Evolutionary conservation across 2,797 vertebrate genomes (phyloP), one percentile per base, ranked within the genome.

Genomic region (Hippopotamyrus pictus): DNA sequence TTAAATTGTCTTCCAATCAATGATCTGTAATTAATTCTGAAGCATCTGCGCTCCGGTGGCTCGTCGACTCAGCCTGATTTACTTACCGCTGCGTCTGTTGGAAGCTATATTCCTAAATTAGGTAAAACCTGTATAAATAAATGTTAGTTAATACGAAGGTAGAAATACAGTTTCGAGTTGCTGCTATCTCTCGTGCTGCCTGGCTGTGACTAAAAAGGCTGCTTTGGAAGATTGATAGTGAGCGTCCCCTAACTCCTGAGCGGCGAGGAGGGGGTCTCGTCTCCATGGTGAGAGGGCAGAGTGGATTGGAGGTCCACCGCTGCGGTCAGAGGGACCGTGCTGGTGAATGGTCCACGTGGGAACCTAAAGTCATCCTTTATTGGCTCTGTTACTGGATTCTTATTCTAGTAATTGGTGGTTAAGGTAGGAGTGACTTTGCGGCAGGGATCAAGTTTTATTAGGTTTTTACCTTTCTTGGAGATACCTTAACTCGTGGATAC

Each of bases 21-120:
- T 76, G 69, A 41, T 84, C 82, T 84, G 82, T 84, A 84, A 84
- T 83, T 83, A 83, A 83, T 84, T 84, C 44, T 25, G 19, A n/a
- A 84, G 46, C 41, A 84, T 84, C 82, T 84, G 44, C n/a, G 46
- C 17, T 48, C 46, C 46, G 19, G 62, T 83, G 17, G 41, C 46
- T 17, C 46, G 46, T 48, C 41, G 7, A 19, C 6, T 14, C 46
- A 50, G 19, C 48, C 44, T 84, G 82, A 84, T 84, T 84, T 84
- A 83, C 46, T 83, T 83, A 44, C 33, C n/a, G 41, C 33, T 83
- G 79, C 46, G 79, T 44, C 62, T 29, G 37, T 44, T 19, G 46
- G 41, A 44, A 41, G 79, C 17, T 83, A 46, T n/a, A 83, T 83
- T 83, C 46, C 19, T 44, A 83, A 83, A 48, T 83, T 44, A 83